Evolutionary conservation across 1,140 invertebrate species (phyloP), one percentile per base, ranked within the genome.

Genomic region (Nixonia krombeini): DNA sequence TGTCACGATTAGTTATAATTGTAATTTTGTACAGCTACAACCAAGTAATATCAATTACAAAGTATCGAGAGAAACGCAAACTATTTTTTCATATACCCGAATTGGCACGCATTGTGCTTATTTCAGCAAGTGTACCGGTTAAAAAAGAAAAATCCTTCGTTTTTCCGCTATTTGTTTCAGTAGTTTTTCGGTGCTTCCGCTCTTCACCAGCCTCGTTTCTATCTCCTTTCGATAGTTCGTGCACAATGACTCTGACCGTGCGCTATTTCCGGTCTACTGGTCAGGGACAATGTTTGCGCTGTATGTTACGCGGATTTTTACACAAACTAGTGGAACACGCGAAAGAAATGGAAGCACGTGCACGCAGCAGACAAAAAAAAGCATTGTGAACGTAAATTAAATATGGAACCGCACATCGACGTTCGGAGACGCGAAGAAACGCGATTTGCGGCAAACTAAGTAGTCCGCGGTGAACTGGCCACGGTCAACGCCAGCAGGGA

Each of bases 211-310:
- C 21, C 16, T 47, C 8, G 29, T 12, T 4, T 5, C 25, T 26
- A 2, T 31, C 10, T 55, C 47, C 64, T 40, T 33, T 17, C 44
- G 23, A 26, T 73, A 17, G 49, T 58, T 73, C 47, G 37, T 71
- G 61, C 62, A 76, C 65, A 72, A 72, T 74, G 29, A 51, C 57
- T 73, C 10, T 51, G 67, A 55, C 62, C 61, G 56, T 70, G 59
- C 50, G 62, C 68, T 73, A 70, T 71, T 76, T 76, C 65, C 72
- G 70, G 68, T 73, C 40, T 61, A 37, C 37, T 72, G 62, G 67
- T 74, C 72, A 76, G 58, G 70, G 72, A 72, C 74, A 71, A 45
- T 52, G 26, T 51, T 59, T 52, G 45, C 13, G 35, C 33, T 50
- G 50, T 66, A 35, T 21, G 25, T 46, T 52, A 49, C 29, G 18